These are phyloP conservation scores for Auanema freiburgensis DNA, from an alignment of 2,888 invertebrate species.

Conservation along the genomic window DNA sequence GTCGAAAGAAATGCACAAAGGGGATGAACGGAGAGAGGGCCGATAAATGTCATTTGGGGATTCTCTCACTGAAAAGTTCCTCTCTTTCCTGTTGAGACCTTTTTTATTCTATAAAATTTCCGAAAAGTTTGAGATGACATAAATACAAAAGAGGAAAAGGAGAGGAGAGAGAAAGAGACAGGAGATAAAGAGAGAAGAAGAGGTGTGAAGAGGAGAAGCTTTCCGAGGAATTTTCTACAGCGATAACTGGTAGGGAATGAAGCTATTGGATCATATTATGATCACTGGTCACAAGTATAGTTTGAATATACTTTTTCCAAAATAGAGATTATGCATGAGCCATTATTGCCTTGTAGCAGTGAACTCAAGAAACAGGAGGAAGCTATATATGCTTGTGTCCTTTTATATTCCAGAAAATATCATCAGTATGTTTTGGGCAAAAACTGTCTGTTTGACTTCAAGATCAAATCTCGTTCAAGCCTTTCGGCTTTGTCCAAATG, in stretches of 20 bases:
- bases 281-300: too few relatives aligned
- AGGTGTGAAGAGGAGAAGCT: too few relatives aligned
- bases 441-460: slow-evolving; percentile 36
- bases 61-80: too few relatives aligned
- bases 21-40: background rate
- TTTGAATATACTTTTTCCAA: too few relatives aligned
- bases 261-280: too few relatives aligned
- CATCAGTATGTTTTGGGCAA: slow-evolving; percentile 21
- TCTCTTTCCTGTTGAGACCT: too few relatives aligned
- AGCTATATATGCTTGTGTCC: background rate
- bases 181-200: background rate
- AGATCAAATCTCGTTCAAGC: slow-evolving; percentile 35
- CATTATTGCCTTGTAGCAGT: too few relatives aligned
- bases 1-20: slow-evolving; percentile 16
- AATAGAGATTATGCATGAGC: too few relatives aligned
- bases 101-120: background rate
- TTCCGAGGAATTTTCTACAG: background rate
- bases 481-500: slow-evolving; percentile 28
- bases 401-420: too few relatives aligned
- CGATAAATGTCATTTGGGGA: background rate
- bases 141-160: background rate
- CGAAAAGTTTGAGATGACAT: background rate
- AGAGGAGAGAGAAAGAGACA: background rate
- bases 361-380: background rate
- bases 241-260: background rate